These are phyloP conservation scores for Chrysaora quinquecirrha DNA, from an alignment of 30 jellyfish, hydroid and myxozoan species.

Conservation along the genomic window DNA sequence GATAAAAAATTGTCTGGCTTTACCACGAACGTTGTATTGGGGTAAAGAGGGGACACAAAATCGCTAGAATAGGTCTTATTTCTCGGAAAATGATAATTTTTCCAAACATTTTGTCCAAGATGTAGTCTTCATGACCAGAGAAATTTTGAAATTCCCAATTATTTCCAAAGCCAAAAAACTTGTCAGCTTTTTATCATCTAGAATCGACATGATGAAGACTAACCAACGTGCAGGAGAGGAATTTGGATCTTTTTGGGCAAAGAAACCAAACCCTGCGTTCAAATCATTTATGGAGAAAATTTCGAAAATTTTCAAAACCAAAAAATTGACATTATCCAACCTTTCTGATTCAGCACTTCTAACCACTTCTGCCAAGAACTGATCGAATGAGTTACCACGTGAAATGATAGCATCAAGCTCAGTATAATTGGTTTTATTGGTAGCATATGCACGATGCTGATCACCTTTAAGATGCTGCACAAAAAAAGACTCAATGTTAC, in stretches of 20 bases:
- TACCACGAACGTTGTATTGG: too few relatives aligned
- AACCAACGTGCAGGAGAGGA: too few relatives aligned
- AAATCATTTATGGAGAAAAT: neutral
- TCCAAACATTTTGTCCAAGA: too few relatives aligned
- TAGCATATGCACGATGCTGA: slow-evolving; percentile 68
- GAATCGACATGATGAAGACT: too few relatives aligned
- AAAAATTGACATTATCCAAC: neutral
- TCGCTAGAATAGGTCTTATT: too few relatives aligned
- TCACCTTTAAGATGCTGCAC: slow-evolving; percentile 63
- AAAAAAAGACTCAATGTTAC: neutral
- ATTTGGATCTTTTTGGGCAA: too few relatives aligned
- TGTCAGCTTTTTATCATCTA: neutral
- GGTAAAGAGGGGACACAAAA: too few relatives aligned
- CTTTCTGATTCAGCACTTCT: neutral
- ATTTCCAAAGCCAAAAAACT: neutral
- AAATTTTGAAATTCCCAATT: too few relatives aligned
- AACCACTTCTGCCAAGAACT: slow-evolving; percentile 10
- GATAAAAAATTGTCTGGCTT: too few relatives aligned
- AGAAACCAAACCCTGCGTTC: too few relatives aligned
- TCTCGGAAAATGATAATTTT: too few relatives aligned
- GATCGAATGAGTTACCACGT: slow-evolving; percentile 39
- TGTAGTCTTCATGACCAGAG: too few relatives aligned
- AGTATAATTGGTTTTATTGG: slow-evolving; percentile 49
- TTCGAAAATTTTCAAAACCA: neutral
- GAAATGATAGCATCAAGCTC: slow-evolving; percentile 41